Base-by-base conservation (phyloP, 2,113 vertebrate species). In the Tachuris rubrigastra region DNA sequence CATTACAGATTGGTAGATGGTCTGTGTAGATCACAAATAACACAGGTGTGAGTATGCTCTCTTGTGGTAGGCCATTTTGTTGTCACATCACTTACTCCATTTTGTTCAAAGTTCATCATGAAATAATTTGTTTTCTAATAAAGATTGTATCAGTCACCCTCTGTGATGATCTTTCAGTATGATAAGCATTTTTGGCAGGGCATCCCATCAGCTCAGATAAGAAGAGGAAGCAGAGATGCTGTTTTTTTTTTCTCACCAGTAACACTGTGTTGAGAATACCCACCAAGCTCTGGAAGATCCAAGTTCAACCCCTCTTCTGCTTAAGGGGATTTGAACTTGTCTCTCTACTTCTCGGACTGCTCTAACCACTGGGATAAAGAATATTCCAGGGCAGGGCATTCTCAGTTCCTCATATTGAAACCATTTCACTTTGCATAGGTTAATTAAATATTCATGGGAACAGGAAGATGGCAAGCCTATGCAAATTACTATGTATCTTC, bases 41-140 rank as follows among this genome's bases (percentile, higher is more conserved):
- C 39, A 56, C 93, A 96, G 94, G 95, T 95, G 80, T 96, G 96
- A 95, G 96, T 97, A 97, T 97, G 96, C 96, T 97, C 96, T 83
- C 96, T 97, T 97, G 96, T 97, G 96, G 96, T 95, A 97, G 95
- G 95, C 89, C 95, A 97, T 95, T 95, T 92, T 95, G 39, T 91
- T 93, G 94, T 96, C 93, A 56, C 69, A 75, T 55, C 24, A 55
- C 75, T 94, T 86, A 59, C 60, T 87, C 44, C 3, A 65, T 95
- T 96, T 95, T 77, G 93, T 89, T 90, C 83, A 65, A 95, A 95
- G 94, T 95, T 93, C 89, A 68, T 46, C 6, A 0, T 87, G 77
- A 94, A 95, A 96, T 95, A 60, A 85, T 94, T 87, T 95, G 84
- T 97, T 95, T 97, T 90, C 94, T 93, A 94, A 95, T 94, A 95